Evolutionary conservation across 1,140 invertebrate genomes (phyloP).

Genomic region (Drosophila sturtevanti): DNA sequence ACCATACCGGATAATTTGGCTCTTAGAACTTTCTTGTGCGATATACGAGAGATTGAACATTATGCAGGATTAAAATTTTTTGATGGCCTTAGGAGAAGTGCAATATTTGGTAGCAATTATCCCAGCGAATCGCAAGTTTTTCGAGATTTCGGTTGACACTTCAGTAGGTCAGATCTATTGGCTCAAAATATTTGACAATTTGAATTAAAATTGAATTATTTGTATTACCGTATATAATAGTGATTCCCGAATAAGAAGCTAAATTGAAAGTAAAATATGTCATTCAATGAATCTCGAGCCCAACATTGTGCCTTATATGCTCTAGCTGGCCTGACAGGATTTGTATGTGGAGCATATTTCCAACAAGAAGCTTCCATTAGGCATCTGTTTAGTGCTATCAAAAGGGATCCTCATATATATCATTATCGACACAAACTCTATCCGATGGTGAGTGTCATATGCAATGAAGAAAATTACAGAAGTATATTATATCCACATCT

Average conservation of each 20-base stretch:
- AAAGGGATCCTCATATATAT: slow-evolving; percentile 54
- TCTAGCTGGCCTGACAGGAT: slow-evolving; percentile 48
- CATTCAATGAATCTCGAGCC: slow-evolving; percentile 27
- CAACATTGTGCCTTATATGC: slow-evolving; percentile 52
- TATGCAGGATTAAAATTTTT: slow-evolving; percentile 96
- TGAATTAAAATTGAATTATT: neutral
- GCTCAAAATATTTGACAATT: neutral
- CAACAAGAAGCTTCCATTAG: slow-evolving; percentile 56
- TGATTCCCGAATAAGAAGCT: neutral
- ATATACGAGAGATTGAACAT: slow-evolving; percentile 94
- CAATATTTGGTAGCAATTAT: slow-evolving; percentile 81
- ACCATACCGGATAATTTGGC: slow-evolving; percentile 89
- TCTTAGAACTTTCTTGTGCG: slow-evolving; percentile 90
- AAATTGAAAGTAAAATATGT: slow-evolving; percentile 45
- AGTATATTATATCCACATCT: neutral
- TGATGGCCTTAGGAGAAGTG: slow-evolving; percentile 86
- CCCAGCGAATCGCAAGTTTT: slow-evolving; percentile 60
- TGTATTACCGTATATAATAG: neutral
- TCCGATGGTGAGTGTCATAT: slow-evolving; percentile 54
- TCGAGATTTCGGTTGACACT: slow-evolving; percentile 39
- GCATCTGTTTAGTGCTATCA: slow-evolving; percentile 43
- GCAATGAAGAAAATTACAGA: neutral
- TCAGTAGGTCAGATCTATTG: neutral
- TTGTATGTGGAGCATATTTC: slow-evolving; percentile 56
- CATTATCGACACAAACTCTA: slow-evolving; percentile 58